Conservation (phyloP, 2,113 vertebrate species). For the Larimichthys polyactis region DNA sequence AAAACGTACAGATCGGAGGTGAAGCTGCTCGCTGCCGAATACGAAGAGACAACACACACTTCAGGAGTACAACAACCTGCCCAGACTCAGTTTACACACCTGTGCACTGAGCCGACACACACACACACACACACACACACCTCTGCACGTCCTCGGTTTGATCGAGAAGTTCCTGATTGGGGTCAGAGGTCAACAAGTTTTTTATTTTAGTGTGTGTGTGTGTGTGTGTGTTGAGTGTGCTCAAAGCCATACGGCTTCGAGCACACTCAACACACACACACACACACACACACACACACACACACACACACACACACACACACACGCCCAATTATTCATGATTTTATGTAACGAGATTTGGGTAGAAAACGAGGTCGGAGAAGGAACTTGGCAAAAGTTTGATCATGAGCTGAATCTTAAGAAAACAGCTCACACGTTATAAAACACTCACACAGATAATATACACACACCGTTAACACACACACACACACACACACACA, state of each 20-base stretch:
- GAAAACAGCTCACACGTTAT: neutral
- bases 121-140: constrained; percentile 7
- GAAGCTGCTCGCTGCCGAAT: constrained; percentile 39
- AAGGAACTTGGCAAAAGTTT: constrained; percentile 28
- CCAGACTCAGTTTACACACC: constrained; percentile 67
- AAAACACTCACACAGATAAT: neutral
- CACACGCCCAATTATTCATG: constrained; percentile 53
- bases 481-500: too few relatives aligned
- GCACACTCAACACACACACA: neutral
- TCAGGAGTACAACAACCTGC: constrained; percentile 58
- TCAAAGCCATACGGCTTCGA: neutral
- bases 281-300: too few relatives aligned
- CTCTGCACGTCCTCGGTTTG: too few relatives aligned
- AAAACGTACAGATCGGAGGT: constrained; percentile 29
- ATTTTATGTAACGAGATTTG: constrained; percentile 60
- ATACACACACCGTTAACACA: too few relatives aligned
- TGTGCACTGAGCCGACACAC: constrained; percentile 44
- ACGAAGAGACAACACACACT: constrained; percentile 64
- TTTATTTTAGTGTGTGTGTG: too few relatives aligned
- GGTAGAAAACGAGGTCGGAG: constrained; percentile 50
- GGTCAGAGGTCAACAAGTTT: constrained; percentile 24
- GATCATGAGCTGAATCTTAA: constrained; percentile 3
- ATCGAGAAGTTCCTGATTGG: too few relatives aligned
- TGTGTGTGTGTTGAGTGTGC: too few relatives aligned
- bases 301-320: too few relatives aligned